Percentiles rank a stretch among this genome's conserved stretches.
Conservation (phyloP, 2,797 vertebrate genomes). For the Platalea minor region DNA sequence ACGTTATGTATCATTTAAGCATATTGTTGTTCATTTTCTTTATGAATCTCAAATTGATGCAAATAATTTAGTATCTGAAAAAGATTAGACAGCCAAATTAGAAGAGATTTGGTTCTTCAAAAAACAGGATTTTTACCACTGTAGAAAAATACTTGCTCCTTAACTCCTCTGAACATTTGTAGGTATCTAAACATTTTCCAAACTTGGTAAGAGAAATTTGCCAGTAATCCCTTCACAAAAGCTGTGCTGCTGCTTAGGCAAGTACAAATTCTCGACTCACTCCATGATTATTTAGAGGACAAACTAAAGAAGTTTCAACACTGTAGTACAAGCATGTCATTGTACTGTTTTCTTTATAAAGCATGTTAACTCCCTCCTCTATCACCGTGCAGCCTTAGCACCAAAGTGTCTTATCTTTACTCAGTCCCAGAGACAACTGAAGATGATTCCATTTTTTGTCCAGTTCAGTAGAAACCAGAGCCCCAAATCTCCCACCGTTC, state of each 20-base stretch:
- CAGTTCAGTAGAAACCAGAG: neutral
- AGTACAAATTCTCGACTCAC: neutral
- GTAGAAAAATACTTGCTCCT: neutral
- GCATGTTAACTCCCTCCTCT: neutral
- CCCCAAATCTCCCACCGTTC: neutral
- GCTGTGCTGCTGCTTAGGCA: neutral
- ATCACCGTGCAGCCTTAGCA: neutral
- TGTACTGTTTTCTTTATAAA: neutral
- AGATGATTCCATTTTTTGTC: neutral
- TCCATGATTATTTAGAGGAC: neutral
- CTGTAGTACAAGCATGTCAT: neutral
- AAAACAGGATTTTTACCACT: neutral
- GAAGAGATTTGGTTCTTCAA: neutral
- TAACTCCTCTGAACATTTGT: neutral
- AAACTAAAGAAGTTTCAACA: neutral
- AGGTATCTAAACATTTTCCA: neutral
- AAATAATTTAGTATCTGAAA: neutral
- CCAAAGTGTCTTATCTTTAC: neutral
- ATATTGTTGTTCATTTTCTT: neutral
- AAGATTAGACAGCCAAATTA: neutral
- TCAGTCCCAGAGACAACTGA: neutral
- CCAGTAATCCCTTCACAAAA: neutral
- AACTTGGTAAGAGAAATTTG: neutral
- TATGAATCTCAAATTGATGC: neutral
- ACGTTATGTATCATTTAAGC: neutral